Conservation (phyloP, 2,888 invertebrate species). For the Apomyelois bistriatella region DNA sequence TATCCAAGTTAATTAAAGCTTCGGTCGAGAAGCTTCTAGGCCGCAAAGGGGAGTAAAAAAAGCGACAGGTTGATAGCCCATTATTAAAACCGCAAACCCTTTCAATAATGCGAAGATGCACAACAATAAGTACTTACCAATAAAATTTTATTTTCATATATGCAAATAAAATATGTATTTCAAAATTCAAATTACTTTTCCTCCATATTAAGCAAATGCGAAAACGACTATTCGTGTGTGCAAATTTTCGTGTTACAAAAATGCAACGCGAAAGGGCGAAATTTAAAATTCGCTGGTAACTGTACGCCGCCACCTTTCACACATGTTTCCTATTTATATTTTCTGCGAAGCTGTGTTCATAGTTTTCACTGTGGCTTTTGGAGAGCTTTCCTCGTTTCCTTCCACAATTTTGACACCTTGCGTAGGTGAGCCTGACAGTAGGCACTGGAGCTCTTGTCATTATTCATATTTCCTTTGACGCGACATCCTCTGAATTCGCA, state of each 20-base stretch:
- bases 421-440: conserved; percentile 32
- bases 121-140: no score
- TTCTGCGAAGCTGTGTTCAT: background rate
- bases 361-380: conserved; percentile 1
- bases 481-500: conserved; percentile 44
- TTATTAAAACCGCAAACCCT: no score
- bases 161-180: no score
- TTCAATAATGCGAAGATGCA: no score
- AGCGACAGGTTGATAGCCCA: no score
- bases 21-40: no score
- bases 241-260: background rate
- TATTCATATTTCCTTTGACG: conserved; percentile 61
- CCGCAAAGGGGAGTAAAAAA: no score
- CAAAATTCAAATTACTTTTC: no score
- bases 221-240: background rate
- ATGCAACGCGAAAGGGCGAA: background rate
- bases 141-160: no score
- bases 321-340: conserved; percentile 3
- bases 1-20: no score
- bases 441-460: conserved; percentile 44
- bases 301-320: background rate
- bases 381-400: background rate
- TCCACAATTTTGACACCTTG: conserved; percentile 19
- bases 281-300: conserved; percentile 6
- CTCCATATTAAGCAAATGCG: background rate